phyloP scores from a whole-genome alignment of 1,140 invertebrate species.

The Linepithema humile region DNA sequence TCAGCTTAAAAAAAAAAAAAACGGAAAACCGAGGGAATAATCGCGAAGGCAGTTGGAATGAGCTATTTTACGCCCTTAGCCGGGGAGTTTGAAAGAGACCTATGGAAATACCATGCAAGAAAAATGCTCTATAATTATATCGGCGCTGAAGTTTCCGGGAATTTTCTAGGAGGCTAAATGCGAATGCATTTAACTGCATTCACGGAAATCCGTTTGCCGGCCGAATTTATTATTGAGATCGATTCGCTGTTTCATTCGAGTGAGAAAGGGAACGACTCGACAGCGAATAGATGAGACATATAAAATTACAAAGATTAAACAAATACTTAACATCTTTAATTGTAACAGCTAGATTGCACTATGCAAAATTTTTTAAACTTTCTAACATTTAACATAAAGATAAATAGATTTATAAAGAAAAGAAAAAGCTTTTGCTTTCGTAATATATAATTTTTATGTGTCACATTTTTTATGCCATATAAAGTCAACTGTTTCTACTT shows the following conservation, averaged over 20 bases:
- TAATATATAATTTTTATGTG: not conserved
- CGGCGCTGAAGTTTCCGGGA: not conserved
- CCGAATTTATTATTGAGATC: conserved; percentile 1
- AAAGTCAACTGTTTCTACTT: not conserved
- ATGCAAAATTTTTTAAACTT: not conserved
- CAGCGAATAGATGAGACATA: not conserved
- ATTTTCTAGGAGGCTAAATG: conserved; percentile 28
- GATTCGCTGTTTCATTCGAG: not conserved
- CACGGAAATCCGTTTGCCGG: not conserved
- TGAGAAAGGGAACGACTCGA: not conserved
- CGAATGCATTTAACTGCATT: conserved; percentile 17
- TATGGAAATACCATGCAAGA: not conserved
- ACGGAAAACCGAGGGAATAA: not conserved
- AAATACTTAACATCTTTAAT: not conserved
- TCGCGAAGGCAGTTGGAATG: not conserved
- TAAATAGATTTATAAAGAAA: not conserved
- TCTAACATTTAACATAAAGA: not conserved
- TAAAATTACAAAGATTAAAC: not conserved
- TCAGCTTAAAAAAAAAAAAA: not conserved
- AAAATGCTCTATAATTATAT: conserved; percentile 31
- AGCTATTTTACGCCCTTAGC: not conserved
- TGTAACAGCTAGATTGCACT: not conserved
- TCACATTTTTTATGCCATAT: not conserved
- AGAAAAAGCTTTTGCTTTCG: not conserved
- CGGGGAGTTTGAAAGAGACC: not conserved